Evolutionary conservation across 1,140 invertebrate species (phyloP).

Genomic region (Zaprionus inermis): DNA sequence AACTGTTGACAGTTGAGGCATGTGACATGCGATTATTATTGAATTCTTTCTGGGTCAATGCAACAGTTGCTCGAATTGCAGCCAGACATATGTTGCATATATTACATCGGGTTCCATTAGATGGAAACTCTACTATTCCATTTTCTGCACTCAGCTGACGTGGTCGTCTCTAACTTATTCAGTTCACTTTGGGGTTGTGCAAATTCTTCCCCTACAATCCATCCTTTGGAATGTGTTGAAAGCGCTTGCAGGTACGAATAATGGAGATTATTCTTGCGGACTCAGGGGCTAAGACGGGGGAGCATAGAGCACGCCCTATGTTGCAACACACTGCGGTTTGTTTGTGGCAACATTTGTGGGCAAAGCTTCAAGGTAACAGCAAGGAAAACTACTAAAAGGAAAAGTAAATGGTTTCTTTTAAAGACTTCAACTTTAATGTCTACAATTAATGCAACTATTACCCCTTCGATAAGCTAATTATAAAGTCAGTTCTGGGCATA

Average conservation of each 20-base stretch:
- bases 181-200: slow-evolving; percentile 49
- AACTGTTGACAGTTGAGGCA: slow-evolving; percentile 15
- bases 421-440: neutral
- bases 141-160: neutral
- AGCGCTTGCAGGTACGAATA: slow-evolving; percentile 56
- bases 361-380: neutral
- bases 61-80: neutral
- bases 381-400: neutral
- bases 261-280: slow-evolving; percentile 54
- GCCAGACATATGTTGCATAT: neutral
- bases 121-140: neutral
- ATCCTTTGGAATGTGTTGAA: slow-evolving; percentile 41
- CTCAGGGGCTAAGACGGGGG: neutral
- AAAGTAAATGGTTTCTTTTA: neutral
- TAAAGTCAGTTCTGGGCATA: neutral
- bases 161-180: slow-evolving; percentile 17
- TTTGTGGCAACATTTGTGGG: neutral
- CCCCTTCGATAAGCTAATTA: neutral
- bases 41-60: slow-evolving; percentile 7
- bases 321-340: neutral
- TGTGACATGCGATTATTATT: slow-evolving; percentile 6
- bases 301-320: neutral
- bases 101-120: neutral
- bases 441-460: neutral
- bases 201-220: slow-evolving; percentile 58